Evolutionary conservation across 1,140 invertebrate genomes (phyloP), one percentile per base, ranked within the genome.

Genomic region (Phymorhynchus buccinoides): DNA sequence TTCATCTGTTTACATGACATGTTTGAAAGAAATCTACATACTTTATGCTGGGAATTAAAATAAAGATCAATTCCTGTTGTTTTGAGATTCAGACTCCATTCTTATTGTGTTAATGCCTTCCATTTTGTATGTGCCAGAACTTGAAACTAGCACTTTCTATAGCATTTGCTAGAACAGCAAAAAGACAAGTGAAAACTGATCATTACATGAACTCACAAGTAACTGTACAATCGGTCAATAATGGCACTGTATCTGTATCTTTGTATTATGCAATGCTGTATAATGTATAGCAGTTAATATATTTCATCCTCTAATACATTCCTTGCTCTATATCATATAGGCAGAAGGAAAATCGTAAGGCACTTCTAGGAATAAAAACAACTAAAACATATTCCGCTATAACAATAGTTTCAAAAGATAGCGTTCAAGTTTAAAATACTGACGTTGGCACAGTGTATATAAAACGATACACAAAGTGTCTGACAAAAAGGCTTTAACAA

Each of bases 401-500:
- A 62, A 52, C 18, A 62, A 62, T n/a, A 62, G 56, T 62, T 22
- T n/a, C n/a, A n/a, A n/a, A n/a, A n/a, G 22, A 62, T 27, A 62
- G 56, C 56, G 56, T 22, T 62, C 56, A 62, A 27, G n/a, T n/a
- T n/a, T n/a, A n/a, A 27, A 62, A 62, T 62, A 62, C 56, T 62
- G 56, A 27, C 22, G 48, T 27, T 62, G 56, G 56, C 56, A 62
- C 22, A 9, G 56, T 62, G 56, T 62, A 62, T 62, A 62, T 62
- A 4, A 62, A 62, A 62, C n/a, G 56, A 62, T 62, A 62, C 56
- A 62, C 56, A 62, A 62, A 62, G 56, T n/a, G n/a, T 62, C 48
- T 62, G 56, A 62, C 56, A 62, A 62, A 52, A 62, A 62, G 56
- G 56, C 56, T 62, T 62, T 62, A 62, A 62, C 56, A 62, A 62